A percentile compares a stretch with the other conserved stretches of the same genome.
These are phyloP conservation scores for Heteractis magnifica DNA, from an alignment of 92 coral and sea anemone genomes.

Conservation along the genomic window DNA sequence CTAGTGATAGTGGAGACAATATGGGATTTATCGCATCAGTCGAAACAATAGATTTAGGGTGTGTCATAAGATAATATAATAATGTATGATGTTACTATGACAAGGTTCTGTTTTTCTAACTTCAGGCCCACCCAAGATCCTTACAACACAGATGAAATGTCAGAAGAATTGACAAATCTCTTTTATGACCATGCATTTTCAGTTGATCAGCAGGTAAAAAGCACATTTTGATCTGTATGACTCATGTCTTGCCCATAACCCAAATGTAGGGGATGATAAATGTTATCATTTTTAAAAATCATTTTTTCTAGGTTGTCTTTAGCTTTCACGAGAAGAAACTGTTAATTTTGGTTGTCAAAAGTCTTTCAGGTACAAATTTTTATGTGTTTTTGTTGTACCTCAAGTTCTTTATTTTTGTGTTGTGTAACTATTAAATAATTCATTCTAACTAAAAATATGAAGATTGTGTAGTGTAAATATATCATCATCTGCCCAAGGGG, in stretches of 20 bases:
- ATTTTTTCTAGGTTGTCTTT: conserved; percentile 63
- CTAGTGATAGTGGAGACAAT: too few species aligned
- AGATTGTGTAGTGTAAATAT: too few species aligned
- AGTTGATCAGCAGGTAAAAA: conserved; percentile 81
- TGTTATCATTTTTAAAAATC: not conserved
- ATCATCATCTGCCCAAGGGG: too few species aligned
- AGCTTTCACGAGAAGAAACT: conserved; percentile 86
- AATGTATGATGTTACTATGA: too few species aligned
- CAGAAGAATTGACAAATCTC: conserved; percentile 73
- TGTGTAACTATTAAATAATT: not conserved
- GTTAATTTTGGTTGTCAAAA: conserved; percentile 66
- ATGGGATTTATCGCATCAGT: too few species aligned
- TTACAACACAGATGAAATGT: conserved; percentile 98
- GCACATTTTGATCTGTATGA: too few species aligned
- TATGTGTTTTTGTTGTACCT: not conserved
- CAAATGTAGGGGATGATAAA: not conserved
- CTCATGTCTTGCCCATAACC: too few species aligned
- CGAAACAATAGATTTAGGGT: too few species aligned
- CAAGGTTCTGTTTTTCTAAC: not conserved
- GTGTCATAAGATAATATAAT: too few species aligned
- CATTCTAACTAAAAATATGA: too few species aligned
- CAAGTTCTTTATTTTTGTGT: not conserved
- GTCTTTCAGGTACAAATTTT: conserved; percentile 75
- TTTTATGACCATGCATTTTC: conserved; percentile 88
- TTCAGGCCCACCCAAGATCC: conserved; percentile 83